Evolutionary conservation across 64 coral and sea anemone genomes (phyloP).

Genomic region (Hydrozoanthus tunicans): DNA sequence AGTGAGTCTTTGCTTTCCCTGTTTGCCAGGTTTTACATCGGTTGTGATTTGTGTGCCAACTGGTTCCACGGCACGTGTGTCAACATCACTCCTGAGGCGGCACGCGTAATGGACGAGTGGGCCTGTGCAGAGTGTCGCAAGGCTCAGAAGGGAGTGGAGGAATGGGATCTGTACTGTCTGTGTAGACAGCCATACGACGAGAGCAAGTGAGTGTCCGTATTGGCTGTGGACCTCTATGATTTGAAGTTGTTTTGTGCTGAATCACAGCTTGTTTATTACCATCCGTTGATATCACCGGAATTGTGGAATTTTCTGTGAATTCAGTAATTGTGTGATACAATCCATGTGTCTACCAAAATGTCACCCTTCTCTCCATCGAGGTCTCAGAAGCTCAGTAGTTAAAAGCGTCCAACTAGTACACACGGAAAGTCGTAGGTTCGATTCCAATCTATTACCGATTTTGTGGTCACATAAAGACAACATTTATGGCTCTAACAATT

Average conservation of each 20-base stretch:
- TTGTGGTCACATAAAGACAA: no score
- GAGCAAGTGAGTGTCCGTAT: slow-evolving; percentile 66
- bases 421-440: no score
- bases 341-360: no score
- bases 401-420: no score
- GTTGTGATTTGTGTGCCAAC: slow-evolving; percentile 96
- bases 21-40: slow-evolving; percentile 88
- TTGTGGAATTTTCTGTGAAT: no score
- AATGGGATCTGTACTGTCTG: slow-evolving; percentile 91
- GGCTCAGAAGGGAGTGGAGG: slow-evolving; percentile 84
- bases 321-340: no score
- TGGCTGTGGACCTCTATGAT: background rate
- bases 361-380: no score
- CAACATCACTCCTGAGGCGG: slow-evolving; percentile 72
- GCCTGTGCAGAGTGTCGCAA: slow-evolving; percentile 80
- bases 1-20: background rate
- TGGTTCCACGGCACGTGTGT: slow-evolving; percentile 98
- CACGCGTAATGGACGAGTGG: slow-evolving; percentile 84
- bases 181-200: slow-evolving; percentile 96
- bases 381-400: no score
- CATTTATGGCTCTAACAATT: no score
- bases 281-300: no score
- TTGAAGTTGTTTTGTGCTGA: background rate
- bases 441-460: no score
- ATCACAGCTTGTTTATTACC: background rate